These are phyloP conservation scores for Eulemur macaco DNA, from an alignment of 2,113 vertebrate genomes.

Conservation along the genomic window DNA sequence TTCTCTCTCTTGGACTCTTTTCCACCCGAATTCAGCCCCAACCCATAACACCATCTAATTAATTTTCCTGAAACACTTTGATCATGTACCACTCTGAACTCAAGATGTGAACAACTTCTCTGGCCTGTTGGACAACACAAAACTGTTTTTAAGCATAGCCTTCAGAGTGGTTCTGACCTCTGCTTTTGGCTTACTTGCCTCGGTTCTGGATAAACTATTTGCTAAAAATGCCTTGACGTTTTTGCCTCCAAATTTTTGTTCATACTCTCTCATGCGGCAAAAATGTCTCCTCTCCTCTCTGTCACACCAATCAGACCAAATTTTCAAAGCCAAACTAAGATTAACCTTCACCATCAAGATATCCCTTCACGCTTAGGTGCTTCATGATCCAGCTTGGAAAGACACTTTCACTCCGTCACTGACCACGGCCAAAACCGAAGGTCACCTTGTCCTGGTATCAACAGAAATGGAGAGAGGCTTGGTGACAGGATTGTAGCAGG, in stretches of 20 bases:
- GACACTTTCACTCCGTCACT: background rate
- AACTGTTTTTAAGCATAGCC: background rate
- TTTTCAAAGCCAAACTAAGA: background rate
- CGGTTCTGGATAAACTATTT: background rate
- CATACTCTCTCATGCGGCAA: background rate
- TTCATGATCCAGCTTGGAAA: background rate
- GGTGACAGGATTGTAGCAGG: accelerated
- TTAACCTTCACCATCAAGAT: background rate
- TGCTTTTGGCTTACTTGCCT: background rate
- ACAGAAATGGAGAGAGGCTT: background rate
- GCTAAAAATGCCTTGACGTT: background rate
- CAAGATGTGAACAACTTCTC: background rate
- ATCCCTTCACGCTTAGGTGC: background rate
- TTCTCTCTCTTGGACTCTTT: slow-evolving; percentile 15
- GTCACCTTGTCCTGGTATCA: too few relatives aligned
- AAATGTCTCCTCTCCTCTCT: background rate
- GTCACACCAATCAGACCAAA: background rate
- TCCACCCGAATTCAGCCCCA: background rate
- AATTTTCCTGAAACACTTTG: slow-evolving; percentile 50
- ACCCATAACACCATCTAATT: slow-evolving; percentile 47
- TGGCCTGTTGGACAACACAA: background rate
- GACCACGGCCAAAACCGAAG: background rate
- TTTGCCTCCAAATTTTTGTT: background rate
- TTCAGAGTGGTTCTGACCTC: background rate
- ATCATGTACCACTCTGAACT: slow-evolving; percentile 40